phyloP scores from a whole-genome alignment of 2,888 invertebrate species.

The Caenorhabditis drosophilae region DNA sequence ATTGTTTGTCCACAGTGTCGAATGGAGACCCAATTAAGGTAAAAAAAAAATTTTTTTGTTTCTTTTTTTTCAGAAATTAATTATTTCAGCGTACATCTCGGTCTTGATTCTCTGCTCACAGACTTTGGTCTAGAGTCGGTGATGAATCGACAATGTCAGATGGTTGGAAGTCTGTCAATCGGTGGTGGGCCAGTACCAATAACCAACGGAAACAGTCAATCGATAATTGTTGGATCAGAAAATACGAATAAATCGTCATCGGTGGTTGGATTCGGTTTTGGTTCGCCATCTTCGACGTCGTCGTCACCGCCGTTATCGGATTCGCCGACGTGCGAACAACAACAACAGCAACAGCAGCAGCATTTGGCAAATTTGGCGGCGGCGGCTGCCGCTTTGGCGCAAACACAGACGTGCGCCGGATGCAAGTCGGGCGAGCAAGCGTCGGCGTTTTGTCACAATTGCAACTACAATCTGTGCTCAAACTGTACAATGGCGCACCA shows the following conservation, averaged over 20 bases:
- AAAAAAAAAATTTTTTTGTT: background rate
- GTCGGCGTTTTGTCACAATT: constrained; percentile 75
- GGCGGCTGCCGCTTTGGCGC: constrained; percentile 10
- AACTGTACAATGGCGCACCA: constrained; percentile 98
- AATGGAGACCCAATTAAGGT: constrained; percentile 71
- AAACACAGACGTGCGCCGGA: constrained; percentile 7
- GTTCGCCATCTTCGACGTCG: constrained; percentile 70
- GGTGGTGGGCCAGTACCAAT: constrained; percentile 10
- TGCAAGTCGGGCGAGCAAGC: constrained; percentile 77
- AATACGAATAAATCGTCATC: constrained; percentile 19
- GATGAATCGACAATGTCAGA: constrained; percentile 48
- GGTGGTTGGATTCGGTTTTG: constrained; percentile 44
- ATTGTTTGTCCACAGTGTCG: constrained; percentile 79
- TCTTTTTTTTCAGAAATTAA: background rate
- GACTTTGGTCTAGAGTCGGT: constrained; percentile 71
- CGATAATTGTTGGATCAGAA: constrained; percentile 28
- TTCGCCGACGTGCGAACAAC: constrained; percentile 42
- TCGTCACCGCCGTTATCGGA: constrained; percentile 54
- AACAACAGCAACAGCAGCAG: no score
- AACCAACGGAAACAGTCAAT: constrained; percentile 6
- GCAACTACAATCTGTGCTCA: constrained; percentile 91
- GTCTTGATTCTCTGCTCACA: constrained; percentile 77
- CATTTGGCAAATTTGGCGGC: constrained; percentile 16
- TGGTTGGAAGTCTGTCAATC: constrained; percentile 13
- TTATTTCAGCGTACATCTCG: constrained; percentile 47